phyloP scores from a whole-genome alignment of 2,113 vertebrate genomes.

The Psettodes erumei region DNA sequence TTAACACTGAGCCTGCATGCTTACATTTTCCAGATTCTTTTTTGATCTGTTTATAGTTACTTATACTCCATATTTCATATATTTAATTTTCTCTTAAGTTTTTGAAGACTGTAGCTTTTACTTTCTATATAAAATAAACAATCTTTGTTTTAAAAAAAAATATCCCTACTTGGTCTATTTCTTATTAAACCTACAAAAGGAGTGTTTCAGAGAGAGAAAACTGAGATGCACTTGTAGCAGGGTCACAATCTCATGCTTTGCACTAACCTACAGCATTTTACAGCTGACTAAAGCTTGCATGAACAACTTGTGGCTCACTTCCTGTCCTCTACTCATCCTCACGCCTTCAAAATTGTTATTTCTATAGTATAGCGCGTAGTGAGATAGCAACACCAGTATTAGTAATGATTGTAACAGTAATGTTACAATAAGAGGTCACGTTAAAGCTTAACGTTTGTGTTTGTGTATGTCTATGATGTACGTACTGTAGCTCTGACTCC shows the following conservation, averaged over 20 bases:
- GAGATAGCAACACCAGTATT: slow-evolving; percentile 20
- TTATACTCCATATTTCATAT: slow-evolving; percentile 84
- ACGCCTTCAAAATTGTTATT: slow-evolving; percentile 38
- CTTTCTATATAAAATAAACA: slow-evolving; percentile 87
- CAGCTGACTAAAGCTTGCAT: slow-evolving; percentile 59
- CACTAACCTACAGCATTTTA: slow-evolving; percentile 68
- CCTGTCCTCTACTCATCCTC: slow-evolving; percentile 33
- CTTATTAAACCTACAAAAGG: slow-evolving; percentile 39
- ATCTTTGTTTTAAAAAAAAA: slow-evolving; percentile 82
- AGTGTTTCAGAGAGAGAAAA: not conserved
- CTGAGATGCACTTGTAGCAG: slow-evolving; percentile 4
- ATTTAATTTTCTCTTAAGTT: slow-evolving; percentile 84
- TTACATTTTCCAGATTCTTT: slow-evolving; percentile 82
- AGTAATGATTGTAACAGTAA: slow-evolving; percentile 48
- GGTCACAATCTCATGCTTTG: slow-evolving; percentile 55
- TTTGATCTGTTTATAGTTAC: slow-evolving; percentile 82
- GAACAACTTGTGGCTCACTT: slow-evolving; percentile 30
- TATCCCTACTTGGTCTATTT: slow-evolving; percentile 71
- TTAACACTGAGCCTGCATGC: slow-evolving; percentile 88
- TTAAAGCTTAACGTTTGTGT: slow-evolving; percentile 52
- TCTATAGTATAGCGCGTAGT: slow-evolving; percentile 32
- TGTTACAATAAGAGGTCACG: slow-evolving; percentile 50
- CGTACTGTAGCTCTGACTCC: slow-evolving; percentile 85
- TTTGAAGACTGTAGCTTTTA: slow-evolving; percentile 86
- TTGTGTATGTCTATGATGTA: slow-evolving; percentile 61